phyloP scores from a whole-genome alignment of 2,797 vertebrate species.

The Sylvia borin region DNA sequence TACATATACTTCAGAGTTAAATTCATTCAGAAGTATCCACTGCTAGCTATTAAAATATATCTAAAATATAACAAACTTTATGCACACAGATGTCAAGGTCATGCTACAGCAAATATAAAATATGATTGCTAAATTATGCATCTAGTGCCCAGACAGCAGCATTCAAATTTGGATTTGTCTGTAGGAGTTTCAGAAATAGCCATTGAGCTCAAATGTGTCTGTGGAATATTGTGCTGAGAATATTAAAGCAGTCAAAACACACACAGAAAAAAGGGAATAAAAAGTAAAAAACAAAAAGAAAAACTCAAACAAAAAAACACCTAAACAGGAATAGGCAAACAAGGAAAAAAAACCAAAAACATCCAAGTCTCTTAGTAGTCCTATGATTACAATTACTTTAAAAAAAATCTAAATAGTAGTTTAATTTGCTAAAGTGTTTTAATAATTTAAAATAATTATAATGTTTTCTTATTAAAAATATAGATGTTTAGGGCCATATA shows the following conservation, averaged over 20 bases:
- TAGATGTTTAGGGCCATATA: rapidly evolving
- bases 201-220: neutral
- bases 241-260: neutral
- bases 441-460: neutral
- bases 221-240: neutral
- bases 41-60: neutral
- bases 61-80: neutral
- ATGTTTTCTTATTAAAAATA: neutral
- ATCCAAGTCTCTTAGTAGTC: rapidly evolving
- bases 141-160: neutral
- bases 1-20: neutral
- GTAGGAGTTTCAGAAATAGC: neutral
- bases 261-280: neutral
- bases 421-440: neutral
- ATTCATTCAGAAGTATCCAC: neutral
- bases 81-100: neutral
- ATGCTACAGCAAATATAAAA: neutral
- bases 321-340: rapidly evolving
- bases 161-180: neutral
- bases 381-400: neutral
- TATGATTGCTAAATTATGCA: constrained; percentile 22
- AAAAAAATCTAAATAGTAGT: neutral
- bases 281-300: neutral
- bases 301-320: neutral
- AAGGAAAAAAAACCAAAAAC: rapidly evolving